Evolutionary conservation across 2,113 vertebrate genomes (phyloP), one percentile per base, ranked within the genome.

Genomic region (Poicephalus gulielmi): DNA sequence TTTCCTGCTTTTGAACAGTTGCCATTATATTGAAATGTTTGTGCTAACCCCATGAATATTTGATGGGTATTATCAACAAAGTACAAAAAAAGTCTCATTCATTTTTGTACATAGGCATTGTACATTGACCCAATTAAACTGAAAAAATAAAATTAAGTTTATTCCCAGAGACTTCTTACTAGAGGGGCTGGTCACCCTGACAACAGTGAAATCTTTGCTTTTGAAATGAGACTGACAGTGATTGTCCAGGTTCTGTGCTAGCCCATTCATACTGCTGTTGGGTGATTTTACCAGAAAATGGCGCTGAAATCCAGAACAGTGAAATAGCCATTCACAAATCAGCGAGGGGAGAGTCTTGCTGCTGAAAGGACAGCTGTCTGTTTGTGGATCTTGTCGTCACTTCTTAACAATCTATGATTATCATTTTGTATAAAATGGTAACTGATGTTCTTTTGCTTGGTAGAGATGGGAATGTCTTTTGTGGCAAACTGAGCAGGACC

Each of bases 11-110:
- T 60, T 88, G 71, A 74, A 0, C 9, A 1, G 33, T 71, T 80
- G 44, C 82, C 31, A 1, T 30, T 28, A 12, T 8, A 46, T 9
- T 70, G 41, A 91, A 73, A 44, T 23, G 30, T 39, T 63, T 79
- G 43, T n/a, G 16, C 35, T 64, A 83, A 59, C 62, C 25, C 7
- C 49, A 57, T 86, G 63, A 93, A 88, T 92, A 84, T 93, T 94
- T 96, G 69, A 93, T 90, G 83, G 41, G 10, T 19, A 4, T 31
- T 31, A 82, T 82, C 41, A 91, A 71, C 55, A 52, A 75, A 88
- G 41, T n/a, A 49, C 27, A 16, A 16, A 66, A 44, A 82, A 8
- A 3, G 10, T 19, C 14, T 68, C 1, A 0, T 53, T 92, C 1
- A 0, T 44, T 89, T 90, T 46, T 69, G 18, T 31, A 11, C 14